Conservation (phyloP, 2,888 invertebrate genomes). For the Cabera pusaria region DNA sequence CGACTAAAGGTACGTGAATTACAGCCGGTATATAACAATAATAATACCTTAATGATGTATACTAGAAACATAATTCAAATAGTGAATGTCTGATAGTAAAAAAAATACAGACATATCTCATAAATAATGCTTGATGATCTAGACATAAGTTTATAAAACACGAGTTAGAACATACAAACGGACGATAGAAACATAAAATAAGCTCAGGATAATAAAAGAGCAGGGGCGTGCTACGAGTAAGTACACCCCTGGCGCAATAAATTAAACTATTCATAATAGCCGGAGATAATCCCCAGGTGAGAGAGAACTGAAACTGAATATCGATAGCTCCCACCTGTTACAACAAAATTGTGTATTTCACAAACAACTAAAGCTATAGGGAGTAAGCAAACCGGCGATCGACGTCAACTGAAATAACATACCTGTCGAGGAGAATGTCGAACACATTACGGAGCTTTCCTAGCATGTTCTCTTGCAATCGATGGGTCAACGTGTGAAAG, state of each 20-base stretch:
- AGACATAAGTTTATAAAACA: no score
- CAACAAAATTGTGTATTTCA: constrained; percentile 19
- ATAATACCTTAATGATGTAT: no score
- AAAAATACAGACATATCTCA: no score
- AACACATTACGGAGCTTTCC: no score
- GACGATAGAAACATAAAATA: no score
- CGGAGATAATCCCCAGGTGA: constrained; percentile 14
- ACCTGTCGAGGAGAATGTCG: not conserved
- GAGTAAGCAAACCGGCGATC: constrained; percentile 3
- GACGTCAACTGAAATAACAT: constrained; percentile 10
- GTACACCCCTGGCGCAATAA: constrained; percentile 5
- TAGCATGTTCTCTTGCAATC: no score
- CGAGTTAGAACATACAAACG: no score
- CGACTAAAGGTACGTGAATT: no score
- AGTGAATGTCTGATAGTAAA: no score
- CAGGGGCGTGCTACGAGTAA: constrained; percentile 30
- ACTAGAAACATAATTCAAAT: no score
- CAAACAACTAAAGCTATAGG: constrained; percentile 14
- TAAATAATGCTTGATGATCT: no score
- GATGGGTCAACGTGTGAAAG: constrained; percentile 1
- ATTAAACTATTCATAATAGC: constrained; percentile 15
- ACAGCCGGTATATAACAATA: no score
- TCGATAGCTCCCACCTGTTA: constrained; percentile 18
- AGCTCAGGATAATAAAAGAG: constrained; percentile 43
- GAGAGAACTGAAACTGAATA: constrained; percentile 14